phyloP scores from a whole-genome alignment of 2,888 invertebrate genomes.

The Lampropteryx suffumata region DNA sequence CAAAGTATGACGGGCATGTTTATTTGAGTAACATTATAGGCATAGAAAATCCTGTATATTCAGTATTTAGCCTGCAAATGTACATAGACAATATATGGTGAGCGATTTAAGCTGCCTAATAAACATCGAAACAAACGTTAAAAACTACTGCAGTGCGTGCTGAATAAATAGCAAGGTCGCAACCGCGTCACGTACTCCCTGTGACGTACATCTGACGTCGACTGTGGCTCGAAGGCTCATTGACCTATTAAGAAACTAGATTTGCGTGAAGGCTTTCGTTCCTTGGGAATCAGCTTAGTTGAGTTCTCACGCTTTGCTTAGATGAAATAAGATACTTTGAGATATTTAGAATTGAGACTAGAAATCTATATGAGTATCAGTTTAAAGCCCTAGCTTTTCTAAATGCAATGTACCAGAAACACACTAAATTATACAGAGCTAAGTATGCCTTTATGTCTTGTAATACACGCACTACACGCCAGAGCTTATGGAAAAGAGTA shows the following conservation, averaged over 20 bases:
- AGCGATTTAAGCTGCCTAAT: slow-evolving; percentile 10
- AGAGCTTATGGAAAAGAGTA: neutral
- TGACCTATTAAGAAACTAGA: slow-evolving; percentile 16
- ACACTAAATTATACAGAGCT: neutral
- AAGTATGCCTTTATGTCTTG: no score
- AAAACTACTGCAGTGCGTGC: slow-evolving; percentile 18
- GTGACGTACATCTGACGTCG: slow-evolving; percentile 29
- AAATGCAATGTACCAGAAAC: no score
- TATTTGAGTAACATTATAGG: slow-evolving; percentile 5
- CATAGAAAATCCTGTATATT: no score
- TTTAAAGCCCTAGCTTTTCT: no score
- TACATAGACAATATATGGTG: no score
- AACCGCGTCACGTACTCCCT: slow-evolving; percentile 28
- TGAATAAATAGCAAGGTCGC: slow-evolving; percentile 23
- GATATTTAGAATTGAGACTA: no score
- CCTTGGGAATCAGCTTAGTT: no score
- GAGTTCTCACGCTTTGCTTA: no score
- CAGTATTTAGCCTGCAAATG: no score
- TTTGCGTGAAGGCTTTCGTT: slow-evolving; percentile 1
- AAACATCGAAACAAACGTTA: slow-evolving; percentile 9
- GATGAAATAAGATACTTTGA: no score
- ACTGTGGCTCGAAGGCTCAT: slow-evolving; percentile 21
- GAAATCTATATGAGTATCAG: no score
- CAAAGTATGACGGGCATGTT: slow-evolving; percentile 16
- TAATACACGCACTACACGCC: no score